These are phyloP conservation scores for Enteromius anoplus DNA, from an alignment of 2,797 vertebrate genomes.

Conservation along the genomic window DNA sequence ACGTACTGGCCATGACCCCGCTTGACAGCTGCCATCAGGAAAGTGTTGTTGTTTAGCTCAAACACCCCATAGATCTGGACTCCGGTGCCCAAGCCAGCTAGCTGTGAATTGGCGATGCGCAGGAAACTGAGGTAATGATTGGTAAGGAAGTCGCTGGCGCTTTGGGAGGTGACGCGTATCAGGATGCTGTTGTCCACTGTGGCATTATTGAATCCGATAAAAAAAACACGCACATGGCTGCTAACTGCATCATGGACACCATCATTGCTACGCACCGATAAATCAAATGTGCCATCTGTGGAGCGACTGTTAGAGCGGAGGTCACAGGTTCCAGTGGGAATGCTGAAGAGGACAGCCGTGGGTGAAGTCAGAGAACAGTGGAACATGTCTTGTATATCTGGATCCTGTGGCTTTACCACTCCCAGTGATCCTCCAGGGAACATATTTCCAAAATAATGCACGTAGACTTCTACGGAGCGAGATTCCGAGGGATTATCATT, in stretches of 20 bases:
- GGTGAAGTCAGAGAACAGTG: conserved; percentile 91
- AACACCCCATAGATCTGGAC: conserved; percentile 89
- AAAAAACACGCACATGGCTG: conserved; percentile 86
- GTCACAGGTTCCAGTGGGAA: conserved; percentile 86
- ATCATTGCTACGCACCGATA: conserved; percentile 87
- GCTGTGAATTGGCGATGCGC: conserved; percentile 89
- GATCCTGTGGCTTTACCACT: conserved; percentile 90
- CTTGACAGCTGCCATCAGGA: conserved; percentile 90
- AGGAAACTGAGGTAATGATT: conserved; percentile 94
- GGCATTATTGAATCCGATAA: conserved; percentile 85
- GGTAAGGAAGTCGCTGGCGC: conserved; percentile 84
- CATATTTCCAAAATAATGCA: conserved; percentile 92
- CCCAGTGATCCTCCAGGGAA: conserved; percentile 93
- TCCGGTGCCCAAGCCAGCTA: conserved; percentile 90
- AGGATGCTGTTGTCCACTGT: conserved; percentile 96
- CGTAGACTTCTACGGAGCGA: conserved; percentile 90
- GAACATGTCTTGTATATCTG: conserved; percentile 90
- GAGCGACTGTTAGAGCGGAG: conserved; percentile 88
- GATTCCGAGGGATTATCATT: conserved; percentile 97
- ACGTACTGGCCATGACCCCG: conserved; percentile 88
- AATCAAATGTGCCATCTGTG: conserved; percentile 91
- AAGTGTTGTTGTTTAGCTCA: conserved; percentile 89
- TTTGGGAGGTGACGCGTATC: conserved; percentile 82
- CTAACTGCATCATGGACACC: conserved; percentile 89
- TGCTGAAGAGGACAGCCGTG: conserved; percentile 87